Evolutionary conservation across 2,888 invertebrate genomes (phyloP).

Genomic region (Ptychoptera contaminata): DNA sequence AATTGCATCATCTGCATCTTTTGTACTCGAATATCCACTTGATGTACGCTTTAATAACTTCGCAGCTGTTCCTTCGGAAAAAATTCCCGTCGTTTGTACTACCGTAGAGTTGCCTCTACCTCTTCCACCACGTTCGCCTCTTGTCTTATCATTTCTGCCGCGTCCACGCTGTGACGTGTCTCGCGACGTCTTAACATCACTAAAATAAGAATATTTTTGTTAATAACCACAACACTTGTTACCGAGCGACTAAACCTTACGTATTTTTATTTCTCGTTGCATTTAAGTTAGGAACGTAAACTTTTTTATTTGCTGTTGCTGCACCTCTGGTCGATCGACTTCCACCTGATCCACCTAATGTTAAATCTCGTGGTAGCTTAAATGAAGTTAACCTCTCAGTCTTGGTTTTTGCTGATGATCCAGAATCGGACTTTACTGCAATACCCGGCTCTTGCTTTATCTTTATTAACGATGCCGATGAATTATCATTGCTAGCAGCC

Average conservation of each 20-base stretch:
- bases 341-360: constrained; percentile 33
- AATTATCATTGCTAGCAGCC: not conserved
- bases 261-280: constrained; percentile 41
- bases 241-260: constrained; percentile 17
- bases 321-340: constrained; percentile 17
- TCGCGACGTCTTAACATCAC: constrained; percentile 28
- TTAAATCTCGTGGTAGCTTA: constrained; percentile 39
- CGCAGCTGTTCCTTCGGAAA: constrained; percentile 25
- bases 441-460: not conserved
- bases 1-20: constrained; percentile 17
- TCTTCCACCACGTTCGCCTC: constrained; percentile 15
- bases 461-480: not conserved
- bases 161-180: constrained; percentile 20
- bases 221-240: not conserved
- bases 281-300: constrained; percentile 43
- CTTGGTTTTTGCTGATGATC: constrained; percentile 15
- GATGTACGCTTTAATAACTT: not conserved
- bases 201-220: too few species aligned
- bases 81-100: constrained; percentile 27
- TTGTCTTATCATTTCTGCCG: constrained; percentile 18
- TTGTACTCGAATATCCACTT: constrained; percentile 3
- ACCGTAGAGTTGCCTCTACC: constrained; percentile 18
- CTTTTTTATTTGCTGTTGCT: constrained; percentile 33
- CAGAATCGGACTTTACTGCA: constrained; percentile 17
- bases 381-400: constrained; percentile 31